Percentiles rank a stretch among this genome's conserved stretches.
These are phyloP conservation scores for Amyelois transitella DNA, from an alignment of 1,140 invertebrate genomes.

Conservation along the genomic window DNA sequence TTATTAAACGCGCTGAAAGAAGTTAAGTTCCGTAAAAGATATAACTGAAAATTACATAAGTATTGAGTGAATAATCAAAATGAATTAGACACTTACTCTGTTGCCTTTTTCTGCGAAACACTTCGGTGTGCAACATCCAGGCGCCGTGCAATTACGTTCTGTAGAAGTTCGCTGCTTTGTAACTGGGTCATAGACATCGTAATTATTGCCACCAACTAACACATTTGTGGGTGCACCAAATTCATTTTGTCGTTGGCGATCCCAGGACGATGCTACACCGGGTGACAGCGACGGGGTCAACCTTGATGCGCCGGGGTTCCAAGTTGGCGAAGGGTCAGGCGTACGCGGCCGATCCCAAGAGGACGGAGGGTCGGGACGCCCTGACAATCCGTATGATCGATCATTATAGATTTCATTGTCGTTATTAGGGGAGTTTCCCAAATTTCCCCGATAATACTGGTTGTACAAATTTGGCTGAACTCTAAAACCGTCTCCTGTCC, in stretches of 20 bases:
- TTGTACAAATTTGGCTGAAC: background rate
- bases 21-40: no score
- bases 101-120: slow-evolving; percentile 96
- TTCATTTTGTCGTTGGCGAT: background rate
- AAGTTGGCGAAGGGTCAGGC: slow-evolving; percentile 7
- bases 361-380: slow-evolving; percentile 11
- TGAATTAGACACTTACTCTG: slow-evolving; percentile 64
- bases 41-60: no score
- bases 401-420: background rate
- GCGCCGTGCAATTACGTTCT: slow-evolving; percentile 78
- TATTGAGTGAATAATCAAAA: no score
- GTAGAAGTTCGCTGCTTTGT: slow-evolving; percentile 73
- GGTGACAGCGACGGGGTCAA: no score
- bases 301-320: slow-evolving; percentile 8
- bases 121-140: slow-evolving; percentile 84
- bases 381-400: background rate
- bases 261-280: background rate
- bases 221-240: background rate
- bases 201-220: slow-evolving; percentile 30
- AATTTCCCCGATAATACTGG: background rate
- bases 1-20: no score
- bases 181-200: slow-evolving; percentile 73
- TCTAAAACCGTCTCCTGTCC: background rate
- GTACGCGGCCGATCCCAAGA: slow-evolving; percentile 5
- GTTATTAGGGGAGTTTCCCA: background rate